Evolutionary conservation across 2,888 invertebrate species (phyloP).

Genomic region (Balanococcus diminutus): DNA sequence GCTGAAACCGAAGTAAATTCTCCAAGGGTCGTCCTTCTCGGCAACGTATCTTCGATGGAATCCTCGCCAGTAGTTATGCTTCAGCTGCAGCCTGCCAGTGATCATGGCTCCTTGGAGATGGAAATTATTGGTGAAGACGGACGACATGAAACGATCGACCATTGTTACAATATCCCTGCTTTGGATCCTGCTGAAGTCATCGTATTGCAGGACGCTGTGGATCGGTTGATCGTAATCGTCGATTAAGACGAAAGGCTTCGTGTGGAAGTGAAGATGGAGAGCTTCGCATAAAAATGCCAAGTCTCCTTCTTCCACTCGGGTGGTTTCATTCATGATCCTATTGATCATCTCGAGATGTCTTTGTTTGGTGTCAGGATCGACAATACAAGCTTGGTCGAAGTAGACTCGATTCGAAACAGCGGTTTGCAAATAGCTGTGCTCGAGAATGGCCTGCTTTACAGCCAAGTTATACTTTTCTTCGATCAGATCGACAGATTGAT

Average conservation of each 20-base stretch:
- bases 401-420: neutral
- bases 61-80: neutral
- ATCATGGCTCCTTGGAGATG: neutral
- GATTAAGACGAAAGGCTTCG: neutral
- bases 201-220: neutral
- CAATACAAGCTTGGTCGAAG: neutral
- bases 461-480: neutral
- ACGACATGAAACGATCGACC: neutral
- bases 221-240: conserved; percentile 7
- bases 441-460: neutral
- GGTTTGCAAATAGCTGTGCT: neutral
- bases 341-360: neutral
- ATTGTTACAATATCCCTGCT: neutral
- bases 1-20: neutral
- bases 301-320: neutral
- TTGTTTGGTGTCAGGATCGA: neutral
- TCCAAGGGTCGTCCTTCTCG: neutral
- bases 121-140: neutral
- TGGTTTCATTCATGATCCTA: neutral
- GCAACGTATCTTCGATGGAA: neutral
- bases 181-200: neutral
- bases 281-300: neutral
- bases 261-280: neutral
- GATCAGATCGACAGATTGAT: neutral
- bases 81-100: neutral